Base-by-base conservation (phyloP, 1,140 invertebrate genomes). In the Orchesella cincta region DNA sequence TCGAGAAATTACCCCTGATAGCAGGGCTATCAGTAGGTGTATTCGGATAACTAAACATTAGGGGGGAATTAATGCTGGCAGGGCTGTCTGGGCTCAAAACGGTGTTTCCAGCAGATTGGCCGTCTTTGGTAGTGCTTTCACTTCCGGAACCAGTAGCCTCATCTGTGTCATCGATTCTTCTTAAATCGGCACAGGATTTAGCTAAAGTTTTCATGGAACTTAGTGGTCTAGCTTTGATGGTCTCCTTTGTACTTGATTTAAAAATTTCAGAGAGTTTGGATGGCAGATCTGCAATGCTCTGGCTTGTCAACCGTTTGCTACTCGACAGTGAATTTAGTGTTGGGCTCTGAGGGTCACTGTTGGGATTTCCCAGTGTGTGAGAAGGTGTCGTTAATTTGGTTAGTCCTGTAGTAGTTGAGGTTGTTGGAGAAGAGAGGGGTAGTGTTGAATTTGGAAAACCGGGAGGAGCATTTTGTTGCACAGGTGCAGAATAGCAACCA, bases 251-350 rank as follows among this genome's bases (percentile, higher is more conserved):
- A 29, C 29, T 67, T 62, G 71, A 71, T 26, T 23, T 26, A 62
- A 81, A 81, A 16, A 81, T 81, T 73, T 79, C 78, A 39, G 54
- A 74, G 1, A 81, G 75, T 57, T 51, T 70, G 0, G 80, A 81
- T 0, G 80, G 80, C 1, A 81, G 51, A 57, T 81, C 80, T 0
- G 80, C 76, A 16, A 79, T 75, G n/a, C 75, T 77, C 31, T 81
- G 75, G 52, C 76, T 74, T 31, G 23, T 23, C 8, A 67, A 29
- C 23, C 62, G 3, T 67, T 29, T 67, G 2, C 26, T 31, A 1
- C 12, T 31, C 8, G 5, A 31, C 31, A 67, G 33, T 67, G 62
- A n/a, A 18, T 12, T 57, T 3, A 14, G 8, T 18, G 5, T 18
- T 5, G 39, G 54, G n/a, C 54, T 57, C n/a, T n/a, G n/a, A n/a